Conservation (phyloP, 1,140 invertebrate species). For the Watersipora subatra region DNA sequence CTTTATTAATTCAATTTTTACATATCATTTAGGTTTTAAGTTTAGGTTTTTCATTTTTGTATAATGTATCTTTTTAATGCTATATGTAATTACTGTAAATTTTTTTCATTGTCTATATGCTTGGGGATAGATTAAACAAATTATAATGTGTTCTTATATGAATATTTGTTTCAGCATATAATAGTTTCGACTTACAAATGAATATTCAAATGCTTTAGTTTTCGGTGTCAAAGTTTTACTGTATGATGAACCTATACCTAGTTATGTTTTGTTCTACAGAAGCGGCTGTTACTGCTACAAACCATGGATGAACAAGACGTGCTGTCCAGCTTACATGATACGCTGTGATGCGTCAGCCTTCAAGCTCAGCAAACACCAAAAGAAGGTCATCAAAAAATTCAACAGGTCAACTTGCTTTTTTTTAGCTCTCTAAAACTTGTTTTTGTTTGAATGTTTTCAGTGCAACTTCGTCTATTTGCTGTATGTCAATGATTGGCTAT, state of each 20-base stretch:
- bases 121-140: not conserved
- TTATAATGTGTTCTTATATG: not conserved
- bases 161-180: not conserved
- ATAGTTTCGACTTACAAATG: not conserved
- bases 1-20: too few species aligned
- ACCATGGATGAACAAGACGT: slow-evolving; percentile 70
- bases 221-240: not conserved
- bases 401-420: too few species aligned
- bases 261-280: slow-evolving; percentile 26
- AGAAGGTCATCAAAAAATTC: slow-evolving; percentile 76
- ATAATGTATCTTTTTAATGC: too few species aligned
- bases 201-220: not conserved
- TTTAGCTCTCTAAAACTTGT: not conserved
- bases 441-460: not conserved
- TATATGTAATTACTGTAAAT: too few species aligned
- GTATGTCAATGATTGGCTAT: not conserved
- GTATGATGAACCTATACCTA: not conserved
- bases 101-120: too few species aligned
- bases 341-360: slow-evolving; percentile 69
- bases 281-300: slow-evolving; percentile 94
- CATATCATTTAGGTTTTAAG: too few species aligned
- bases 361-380: slow-evolving; percentile 70
- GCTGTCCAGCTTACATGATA: slow-evolving; percentile 93
- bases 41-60: too few species aligned
- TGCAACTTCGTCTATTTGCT: not conserved